Percentiles rank a stretch among this genome's conserved stretches.
phyloP scores from a whole-genome alignment of 2,888 invertebrate genomes.

The Teleiodes luculella region DNA sequence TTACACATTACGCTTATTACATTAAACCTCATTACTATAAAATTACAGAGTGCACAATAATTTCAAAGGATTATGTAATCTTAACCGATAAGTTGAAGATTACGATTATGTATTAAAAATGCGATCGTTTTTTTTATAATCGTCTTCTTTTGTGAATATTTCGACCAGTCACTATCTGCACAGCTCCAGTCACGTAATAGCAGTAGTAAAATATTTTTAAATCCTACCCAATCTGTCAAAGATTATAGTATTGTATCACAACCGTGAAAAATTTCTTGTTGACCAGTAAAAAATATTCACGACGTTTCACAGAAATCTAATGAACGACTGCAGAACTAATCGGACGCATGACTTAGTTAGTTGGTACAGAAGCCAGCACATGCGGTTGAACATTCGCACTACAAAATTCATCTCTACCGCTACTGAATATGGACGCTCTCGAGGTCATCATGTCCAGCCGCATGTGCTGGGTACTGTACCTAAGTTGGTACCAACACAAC shows the following conservation, averaged over 20 bases:
- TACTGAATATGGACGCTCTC: too few relatives aligned
- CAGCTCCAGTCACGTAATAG: not conserved
- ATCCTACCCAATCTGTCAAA: not conserved
- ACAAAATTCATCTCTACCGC: too few relatives aligned
- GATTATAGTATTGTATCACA: not conserved
- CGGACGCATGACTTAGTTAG: not conserved
- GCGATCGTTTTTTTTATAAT: not conserved
- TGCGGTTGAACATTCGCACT: too few relatives aligned
- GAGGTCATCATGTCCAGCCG: too few relatives aligned
- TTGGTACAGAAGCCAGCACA: too few relatives aligned
- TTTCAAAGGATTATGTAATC: too few relatives aligned
- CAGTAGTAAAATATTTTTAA: not conserved
- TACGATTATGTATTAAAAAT: not conserved
- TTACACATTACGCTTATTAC: too few relatives aligned
- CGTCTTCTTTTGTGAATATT: not conserved
- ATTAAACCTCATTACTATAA: too few relatives aligned
- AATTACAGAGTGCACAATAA: too few relatives aligned
- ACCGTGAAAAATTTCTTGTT: not conserved
- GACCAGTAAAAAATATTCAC: slow-evolving; percentile 1
- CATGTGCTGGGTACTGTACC: too few relatives aligned
- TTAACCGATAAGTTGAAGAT: too few relatives aligned
- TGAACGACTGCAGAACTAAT: slow-evolving; percentile 9
- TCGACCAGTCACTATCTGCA: not conserved
- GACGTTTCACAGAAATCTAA: not conserved
- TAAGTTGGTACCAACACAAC: too few relatives aligned